Evolutionary conservation across 2,113 vertebrate species (phyloP).

Genomic region (Tachycineta bicolor): DNA sequence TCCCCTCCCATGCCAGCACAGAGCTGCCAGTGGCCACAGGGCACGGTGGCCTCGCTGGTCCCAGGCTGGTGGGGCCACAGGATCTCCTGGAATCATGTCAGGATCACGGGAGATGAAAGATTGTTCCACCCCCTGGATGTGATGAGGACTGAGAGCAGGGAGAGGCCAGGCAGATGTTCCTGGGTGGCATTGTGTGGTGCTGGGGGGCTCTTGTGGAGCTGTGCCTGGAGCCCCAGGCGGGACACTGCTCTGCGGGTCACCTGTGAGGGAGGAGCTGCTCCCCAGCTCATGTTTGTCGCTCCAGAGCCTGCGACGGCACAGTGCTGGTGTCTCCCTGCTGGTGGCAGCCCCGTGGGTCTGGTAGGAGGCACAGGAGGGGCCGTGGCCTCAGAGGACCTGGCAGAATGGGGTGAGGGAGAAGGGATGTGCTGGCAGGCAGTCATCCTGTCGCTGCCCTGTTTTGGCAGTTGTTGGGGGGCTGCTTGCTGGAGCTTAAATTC

Average conservation of each 20-base stretch:
- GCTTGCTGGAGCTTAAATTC: no score
- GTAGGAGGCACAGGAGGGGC: not conserved
- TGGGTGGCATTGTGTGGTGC: not conserved
- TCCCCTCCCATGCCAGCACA: accelerated
- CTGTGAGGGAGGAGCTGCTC: not conserved
- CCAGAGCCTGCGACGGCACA: not conserved
- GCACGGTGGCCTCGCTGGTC: accelerated
- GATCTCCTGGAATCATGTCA: not conserved
- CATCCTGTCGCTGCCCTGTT: no score
- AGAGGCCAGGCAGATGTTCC: not conserved
- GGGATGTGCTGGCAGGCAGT: not conserved
- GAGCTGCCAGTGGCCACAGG: not conserved
- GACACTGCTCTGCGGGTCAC: not conserved
- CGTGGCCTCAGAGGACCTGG: not conserved
- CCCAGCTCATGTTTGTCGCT: not conserved
- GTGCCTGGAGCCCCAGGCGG: accelerated
- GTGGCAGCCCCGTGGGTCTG: not conserved
- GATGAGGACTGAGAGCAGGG: not conserved
- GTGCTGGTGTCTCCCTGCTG: not conserved
- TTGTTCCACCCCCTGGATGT: accelerated
- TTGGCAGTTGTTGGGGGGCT: no score
- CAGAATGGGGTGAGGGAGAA: not conserved
- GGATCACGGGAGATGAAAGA: not conserved
- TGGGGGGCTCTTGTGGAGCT: not conserved
- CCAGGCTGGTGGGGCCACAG: not conserved